These are phyloP conservation scores for Saturnia pavonia DNA, from an alignment of 2,888 invertebrate genomes.

Conservation along the genomic window DNA sequence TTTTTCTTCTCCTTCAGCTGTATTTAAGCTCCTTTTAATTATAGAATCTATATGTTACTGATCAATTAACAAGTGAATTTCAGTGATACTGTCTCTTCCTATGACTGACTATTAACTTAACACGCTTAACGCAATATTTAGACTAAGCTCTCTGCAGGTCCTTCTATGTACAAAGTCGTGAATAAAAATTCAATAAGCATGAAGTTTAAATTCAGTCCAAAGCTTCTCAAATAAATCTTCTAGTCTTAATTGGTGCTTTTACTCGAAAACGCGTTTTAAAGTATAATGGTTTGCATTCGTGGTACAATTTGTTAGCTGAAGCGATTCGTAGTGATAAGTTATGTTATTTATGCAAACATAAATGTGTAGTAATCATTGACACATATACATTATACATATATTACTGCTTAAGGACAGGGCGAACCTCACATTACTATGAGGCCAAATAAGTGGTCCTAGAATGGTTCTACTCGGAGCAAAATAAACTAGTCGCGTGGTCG, in stretches of 20 bases:
- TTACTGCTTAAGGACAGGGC: too few species aligned
- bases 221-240: slow-evolving; percentile 16
- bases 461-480: too few species aligned
- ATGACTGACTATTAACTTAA: background rate
- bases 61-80: background rate
- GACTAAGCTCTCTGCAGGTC: background rate
- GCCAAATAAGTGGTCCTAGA: too few species aligned
- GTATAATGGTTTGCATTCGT: slow-evolving; percentile 6
- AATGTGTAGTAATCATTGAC: too few species aligned
- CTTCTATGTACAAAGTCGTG: background rate
- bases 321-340: slow-evolving; percentile 6
- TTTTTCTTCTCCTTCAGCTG: background rate
- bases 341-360: too few species aligned
- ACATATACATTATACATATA: too few species aligned
- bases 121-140: background rate
- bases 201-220: background rate
- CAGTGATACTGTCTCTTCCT: background rate
- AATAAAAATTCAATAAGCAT: background rate
- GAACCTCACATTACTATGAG: too few species aligned
- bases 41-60: background rate
- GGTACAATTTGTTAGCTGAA: background rate
- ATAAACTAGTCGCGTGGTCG: too few species aligned
- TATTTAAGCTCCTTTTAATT: background rate
- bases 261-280: slow-evolving; percentile 20
- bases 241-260: slow-evolving; percentile 32